phyloP scores from a whole-genome alignment of 2,797 vertebrate genomes.

The Eurystomus glaucurus region DNA sequence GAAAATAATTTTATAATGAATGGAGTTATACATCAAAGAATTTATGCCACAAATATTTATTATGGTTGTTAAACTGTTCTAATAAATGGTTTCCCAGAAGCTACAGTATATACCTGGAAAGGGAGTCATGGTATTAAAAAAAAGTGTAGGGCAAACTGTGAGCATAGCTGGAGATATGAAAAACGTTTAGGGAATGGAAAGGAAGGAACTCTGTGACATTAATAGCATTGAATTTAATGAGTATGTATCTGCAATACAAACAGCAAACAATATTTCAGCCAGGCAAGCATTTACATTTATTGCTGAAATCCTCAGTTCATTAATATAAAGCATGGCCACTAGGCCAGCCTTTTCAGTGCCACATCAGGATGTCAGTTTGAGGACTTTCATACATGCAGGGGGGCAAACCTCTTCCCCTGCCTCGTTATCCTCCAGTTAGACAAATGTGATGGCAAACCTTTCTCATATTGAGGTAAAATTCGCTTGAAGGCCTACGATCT shows the following conservation, averaged over 20 bases:
- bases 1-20: constrained; percentile 12
- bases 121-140: background rate
- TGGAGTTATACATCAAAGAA: background rate
- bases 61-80: background rate
- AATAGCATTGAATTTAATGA: background rate
- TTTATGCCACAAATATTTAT: constrained; percentile 13
- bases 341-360: background rate
- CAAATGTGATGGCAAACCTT: background rate
- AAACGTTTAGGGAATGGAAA: background rate
- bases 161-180: background rate
- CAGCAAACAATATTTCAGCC: background rate
- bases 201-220: background rate
- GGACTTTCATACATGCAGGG: background rate
- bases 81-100: constrained; percentile 24
- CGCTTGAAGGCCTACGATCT: background rate
- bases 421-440: fast-evolving
- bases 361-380: background rate
- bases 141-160: background rate
- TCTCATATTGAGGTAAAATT: background rate
- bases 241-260: background rate
- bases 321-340: background rate
- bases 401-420: background rate
- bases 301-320: background rate
- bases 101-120: background rate
- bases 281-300: background rate